Percentiles rank a stretch among this genome's conserved stretches.
phyloP scores from a whole-genome alignment of 2,888 invertebrate genomes.

The Gisinianus flammeolus region DNA sequence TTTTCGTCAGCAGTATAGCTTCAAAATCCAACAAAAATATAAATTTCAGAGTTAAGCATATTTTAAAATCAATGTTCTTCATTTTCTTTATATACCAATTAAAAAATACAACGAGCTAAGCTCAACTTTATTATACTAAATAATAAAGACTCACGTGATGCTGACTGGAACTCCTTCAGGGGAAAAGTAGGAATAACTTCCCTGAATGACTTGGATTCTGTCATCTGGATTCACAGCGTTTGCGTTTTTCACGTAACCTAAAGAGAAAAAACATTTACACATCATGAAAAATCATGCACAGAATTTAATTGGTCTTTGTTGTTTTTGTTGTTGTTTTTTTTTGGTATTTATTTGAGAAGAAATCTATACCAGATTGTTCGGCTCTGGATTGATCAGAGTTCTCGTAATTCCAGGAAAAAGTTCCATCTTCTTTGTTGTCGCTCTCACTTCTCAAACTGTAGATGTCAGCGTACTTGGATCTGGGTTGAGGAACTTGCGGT shows the following conservation, averaged over 20 bases:
- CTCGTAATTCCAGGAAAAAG: conserved; percentile 26
- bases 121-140: not conserved
- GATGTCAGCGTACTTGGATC: conserved; percentile 36
- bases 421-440: conserved; percentile 35
- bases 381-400: conserved; percentile 23
- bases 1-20: conserved; percentile 40
- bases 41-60: too few species aligned
- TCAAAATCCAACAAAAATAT: too few species aligned
- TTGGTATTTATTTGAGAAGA: too few species aligned
- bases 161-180: conserved; percentile 36
- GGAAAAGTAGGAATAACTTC: conserved; percentile 23
- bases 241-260: conserved; percentile 34
- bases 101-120: too few species aligned
- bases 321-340: not conserved
- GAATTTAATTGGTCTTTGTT: not conserved
- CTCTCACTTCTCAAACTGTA: conserved; percentile 14
- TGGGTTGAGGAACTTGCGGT: conserved; percentile 16
- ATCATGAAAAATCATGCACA: not conserved
- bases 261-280: not conserved
- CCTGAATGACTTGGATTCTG: conserved; percentile 33
- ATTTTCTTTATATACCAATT: too few species aligned
- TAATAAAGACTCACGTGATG: conserved; percentile 11
- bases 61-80: too few species aligned
- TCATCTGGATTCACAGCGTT: conserved; percentile 23
- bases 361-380: too few species aligned